Evolutionary conservation across 2,113 vertebrate species (phyloP), one percentile per base, ranked within the genome.

Genomic region (Alethe diademata): DNA sequence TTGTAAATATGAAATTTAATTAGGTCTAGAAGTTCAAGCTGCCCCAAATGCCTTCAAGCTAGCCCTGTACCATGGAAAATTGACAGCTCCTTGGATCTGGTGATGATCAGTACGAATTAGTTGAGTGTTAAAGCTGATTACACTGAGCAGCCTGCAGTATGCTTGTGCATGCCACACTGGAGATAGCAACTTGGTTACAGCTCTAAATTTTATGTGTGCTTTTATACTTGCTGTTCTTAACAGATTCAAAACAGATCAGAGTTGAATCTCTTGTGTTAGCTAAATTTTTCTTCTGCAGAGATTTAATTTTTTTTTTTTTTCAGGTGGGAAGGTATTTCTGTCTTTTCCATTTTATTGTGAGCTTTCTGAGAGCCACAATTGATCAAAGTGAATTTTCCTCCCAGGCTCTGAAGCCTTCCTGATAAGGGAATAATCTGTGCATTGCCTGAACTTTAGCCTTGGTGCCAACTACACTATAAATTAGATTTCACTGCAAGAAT

Each of bases 321-420:
- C 9, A 64, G 64, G 50, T 69, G 50, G n/a, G 58, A 70, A 72
- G 15, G 15, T 83, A 76, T 76, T 94, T 93, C 81, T 85, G 40
- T 51, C 61, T 82, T 91, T 84, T 62, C 67, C 3, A 6, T 69
- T 79, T 66, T 62, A 43, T 0, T 0, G 1, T 62, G 78, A 78
- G 40, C 50, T 86, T 94, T 93, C 50, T 65, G 60, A 73, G 58
- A 80, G 26, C 56, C 48, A 20, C 60, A 70, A 19, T 20, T 93
- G 75, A 73, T 91, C 82, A 88, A 94, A 93, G 86, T 38, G 71
- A 74, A 74, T 96, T 86, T 96, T 78, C 38, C 60, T 90, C 61
- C 43, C 56, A 53, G 83, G 60, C 72, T 92, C 79, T 8, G 3
- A 91, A 87, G 48, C 43, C 61, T 71, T 82, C 36, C 36, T 0